These are phyloP conservation scores for Mimas tiliae DNA, from an alignment of 2,888 invertebrate species.

Conservation along the genomic window DNA sequence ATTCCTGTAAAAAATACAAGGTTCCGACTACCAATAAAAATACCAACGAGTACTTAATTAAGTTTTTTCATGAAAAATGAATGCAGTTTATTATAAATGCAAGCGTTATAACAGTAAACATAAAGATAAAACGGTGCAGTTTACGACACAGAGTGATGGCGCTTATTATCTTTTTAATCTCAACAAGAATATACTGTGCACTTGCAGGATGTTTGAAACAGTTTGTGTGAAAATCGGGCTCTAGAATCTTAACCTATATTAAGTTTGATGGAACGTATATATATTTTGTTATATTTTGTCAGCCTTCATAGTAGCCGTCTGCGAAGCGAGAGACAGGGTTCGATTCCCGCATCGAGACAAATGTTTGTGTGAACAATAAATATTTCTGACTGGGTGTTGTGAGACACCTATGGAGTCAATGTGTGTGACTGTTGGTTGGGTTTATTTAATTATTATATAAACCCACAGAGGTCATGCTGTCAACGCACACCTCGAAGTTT, in stretches of 20 bases:
- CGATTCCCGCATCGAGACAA: too few species aligned
- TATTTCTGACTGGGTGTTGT: too few species aligned
- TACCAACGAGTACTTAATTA: constrained; percentile 11
- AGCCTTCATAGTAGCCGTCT: too few species aligned
- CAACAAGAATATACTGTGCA: background rate
- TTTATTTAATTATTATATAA: too few species aligned
- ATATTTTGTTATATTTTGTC: too few species aligned
- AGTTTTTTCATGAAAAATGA: constrained; percentile 21
- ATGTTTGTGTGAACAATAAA: too few species aligned
- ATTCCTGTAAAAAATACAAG: background rate
- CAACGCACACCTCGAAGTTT: too few species aligned
- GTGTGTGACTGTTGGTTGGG: too few species aligned
- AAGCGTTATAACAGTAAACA: constrained; percentile 13
- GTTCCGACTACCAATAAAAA: constrained; percentile 10
- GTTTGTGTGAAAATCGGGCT: background rate
- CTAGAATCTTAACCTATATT: background rate
- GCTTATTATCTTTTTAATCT: constrained; percentile 8
- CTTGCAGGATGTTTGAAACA: background rate
- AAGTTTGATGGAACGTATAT: too few species aligned
- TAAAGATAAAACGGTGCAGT: constrained; percentile 21
- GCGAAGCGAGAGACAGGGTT: too few species aligned
- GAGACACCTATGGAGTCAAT: too few species aligned
- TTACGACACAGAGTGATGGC: constrained; percentile 1
- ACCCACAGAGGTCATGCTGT: too few species aligned
- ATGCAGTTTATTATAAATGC: constrained; percentile 22